A percentile compares a stretch with the other conserved stretches of the same genome.
Conservation (phyloP, 2,888 invertebrate genomes). For the Eupithecia insigniata region DNA sequence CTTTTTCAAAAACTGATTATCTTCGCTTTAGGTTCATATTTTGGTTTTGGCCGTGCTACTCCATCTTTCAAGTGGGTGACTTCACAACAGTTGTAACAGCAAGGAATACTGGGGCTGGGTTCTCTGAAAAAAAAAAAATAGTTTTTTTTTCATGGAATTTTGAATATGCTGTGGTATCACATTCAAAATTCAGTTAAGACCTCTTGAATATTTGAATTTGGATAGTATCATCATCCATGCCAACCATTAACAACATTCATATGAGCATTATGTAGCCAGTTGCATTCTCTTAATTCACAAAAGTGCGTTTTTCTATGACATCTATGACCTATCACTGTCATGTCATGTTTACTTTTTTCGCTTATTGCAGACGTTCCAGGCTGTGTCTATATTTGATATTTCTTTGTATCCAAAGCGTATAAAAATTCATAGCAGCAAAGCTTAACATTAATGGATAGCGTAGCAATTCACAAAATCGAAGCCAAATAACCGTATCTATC, state of each 20-base stretch:
- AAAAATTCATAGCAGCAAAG: neutral
- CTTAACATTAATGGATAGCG: neutral
- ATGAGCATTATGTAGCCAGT: no score
- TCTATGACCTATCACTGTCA: no score
- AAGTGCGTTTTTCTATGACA: neutral
- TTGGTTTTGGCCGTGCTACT: neutral
- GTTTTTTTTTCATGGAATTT: neutral
- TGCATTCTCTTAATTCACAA: neutral
- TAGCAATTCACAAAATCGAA: neutral
- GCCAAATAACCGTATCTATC: conserved; percentile 17
- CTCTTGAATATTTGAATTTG: no score
- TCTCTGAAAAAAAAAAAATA: conserved; percentile 45
- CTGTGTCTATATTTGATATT: neutral
- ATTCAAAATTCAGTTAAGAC: neutral
- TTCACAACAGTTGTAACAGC: conserved; percentile 53
- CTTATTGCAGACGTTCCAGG: neutral
- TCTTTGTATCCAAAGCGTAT: neutral
- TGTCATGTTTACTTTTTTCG: no score
- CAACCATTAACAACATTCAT: no score
- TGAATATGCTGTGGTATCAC: neutral
- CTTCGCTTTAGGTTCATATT: neutral
- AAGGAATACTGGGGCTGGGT: conserved; percentile 37
- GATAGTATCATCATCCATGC: no score
- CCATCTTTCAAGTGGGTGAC: conserved; percentile 29
- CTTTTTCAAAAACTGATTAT: neutral